Conservation (phyloP, 2,797 vertebrate species). For the Hylomyscus alleni region DNA sequence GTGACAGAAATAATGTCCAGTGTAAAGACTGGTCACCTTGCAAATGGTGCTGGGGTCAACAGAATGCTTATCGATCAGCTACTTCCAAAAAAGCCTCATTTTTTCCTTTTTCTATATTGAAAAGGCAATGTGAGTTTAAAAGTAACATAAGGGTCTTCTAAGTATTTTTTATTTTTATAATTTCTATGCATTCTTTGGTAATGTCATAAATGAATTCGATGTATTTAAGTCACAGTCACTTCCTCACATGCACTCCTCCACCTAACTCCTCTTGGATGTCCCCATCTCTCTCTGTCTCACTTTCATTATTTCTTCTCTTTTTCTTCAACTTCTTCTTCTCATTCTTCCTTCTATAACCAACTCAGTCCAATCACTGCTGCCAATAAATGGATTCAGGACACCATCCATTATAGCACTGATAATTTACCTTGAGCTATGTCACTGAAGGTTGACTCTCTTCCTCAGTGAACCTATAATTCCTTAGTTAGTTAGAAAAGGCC, state of each 20-base stretch:
- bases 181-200: not conserved
- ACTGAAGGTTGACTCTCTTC: not conserved
- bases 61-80: not conserved
- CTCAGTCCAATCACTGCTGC: not conserved
- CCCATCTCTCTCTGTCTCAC: not conserved
- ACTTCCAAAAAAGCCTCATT: not conserved
- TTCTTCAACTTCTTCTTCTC: too few relatives aligned
- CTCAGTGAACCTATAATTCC: not conserved
- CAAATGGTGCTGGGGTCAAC: not conserved
- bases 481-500: not conserved
- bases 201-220: not conserved
- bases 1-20: not conserved
- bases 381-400: not conserved
- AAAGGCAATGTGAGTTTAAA: not conserved
- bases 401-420: not conserved
- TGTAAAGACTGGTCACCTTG: not conserved
- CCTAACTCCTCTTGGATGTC: not conserved
- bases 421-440: not conserved
- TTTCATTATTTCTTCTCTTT: not conserved
- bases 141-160: not conserved
- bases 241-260: too few relatives aligned
- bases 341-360: not conserved
- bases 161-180: not conserved
- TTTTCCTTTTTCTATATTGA: not conserved
- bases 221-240: not conserved